phyloP scores from a whole-genome alignment of 2,797 vertebrate genomes.

The Craterocephalus amniculus region DNA sequence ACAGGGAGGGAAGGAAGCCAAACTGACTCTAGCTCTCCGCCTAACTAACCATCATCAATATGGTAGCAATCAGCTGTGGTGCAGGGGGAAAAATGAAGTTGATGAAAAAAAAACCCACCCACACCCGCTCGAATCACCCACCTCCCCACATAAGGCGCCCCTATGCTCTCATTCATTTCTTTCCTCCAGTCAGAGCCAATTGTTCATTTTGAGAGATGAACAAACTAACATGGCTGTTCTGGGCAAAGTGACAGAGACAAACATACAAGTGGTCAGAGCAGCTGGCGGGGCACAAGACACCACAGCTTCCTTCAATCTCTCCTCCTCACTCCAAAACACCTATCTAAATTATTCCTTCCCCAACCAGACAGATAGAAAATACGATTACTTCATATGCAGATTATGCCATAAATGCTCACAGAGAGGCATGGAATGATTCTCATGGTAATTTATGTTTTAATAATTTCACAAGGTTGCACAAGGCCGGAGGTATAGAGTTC shows the following conservation, averaged over 20 bases:
- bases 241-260: conserved; percentile 63
- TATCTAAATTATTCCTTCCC: conserved; percentile 45
- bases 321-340: conserved; percentile 20
- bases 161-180: conserved; percentile 50
- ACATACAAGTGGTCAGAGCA: conserved; percentile 70
- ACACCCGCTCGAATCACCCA: conserved; percentile 17
- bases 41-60: conserved; percentile 75
- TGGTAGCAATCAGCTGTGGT: conserved; percentile 82
- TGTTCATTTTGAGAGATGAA: conserved; percentile 68
- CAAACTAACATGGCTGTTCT: conserved; percentile 70
- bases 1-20: conserved; percentile 51
- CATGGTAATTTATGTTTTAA: conserved; percentile 61
- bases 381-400: conserved; percentile 34
- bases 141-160: conserved; percentile 53
- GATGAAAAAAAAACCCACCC: conserved; percentile 25
- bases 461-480: conserved; percentile 49
- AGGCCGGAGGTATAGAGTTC: conserved; percentile 51
- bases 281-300: conserved; percentile 59
- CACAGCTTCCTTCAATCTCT: conserved; percentile 55
- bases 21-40: conserved; percentile 62
- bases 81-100: conserved; percentile 61
- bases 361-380: conserved; percentile 56
- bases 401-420: conserved; percentile 40
- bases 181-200: conserved; percentile 50
- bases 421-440: conserved; percentile 54